A percentile compares a stretch with the other conserved stretches of the same genome.
phyloP scores from a whole-genome alignment of 1,140 invertebrate genomes.

The Lepidurus packardi region DNA sequence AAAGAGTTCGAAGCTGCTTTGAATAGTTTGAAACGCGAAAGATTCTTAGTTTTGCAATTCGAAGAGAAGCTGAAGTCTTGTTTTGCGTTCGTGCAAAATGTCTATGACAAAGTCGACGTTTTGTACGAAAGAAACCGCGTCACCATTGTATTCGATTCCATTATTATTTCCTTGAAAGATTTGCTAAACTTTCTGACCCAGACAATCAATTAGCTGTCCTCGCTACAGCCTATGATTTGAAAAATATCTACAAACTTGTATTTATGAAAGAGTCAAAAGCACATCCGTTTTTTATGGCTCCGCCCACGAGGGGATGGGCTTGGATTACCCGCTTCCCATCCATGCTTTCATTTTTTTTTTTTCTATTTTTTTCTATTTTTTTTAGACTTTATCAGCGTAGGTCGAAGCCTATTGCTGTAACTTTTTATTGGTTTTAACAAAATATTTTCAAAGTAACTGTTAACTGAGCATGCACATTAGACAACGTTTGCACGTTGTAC shows the following conservation, averaged over 20 bases:
- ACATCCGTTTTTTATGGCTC: too few relatives aligned
- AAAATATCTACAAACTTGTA: neutral
- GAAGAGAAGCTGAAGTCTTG: constrained; percentile 22
- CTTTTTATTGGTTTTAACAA: too few relatives aligned
- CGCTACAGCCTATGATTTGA: neutral
- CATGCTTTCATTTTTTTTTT: too few relatives aligned
- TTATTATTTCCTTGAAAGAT: constrained; percentile 27
- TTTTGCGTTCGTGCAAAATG: neutral
- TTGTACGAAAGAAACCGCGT: constrained; percentile 20
- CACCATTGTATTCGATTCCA: neutral
- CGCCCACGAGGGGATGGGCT: too few relatives aligned
- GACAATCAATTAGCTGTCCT: neutral
- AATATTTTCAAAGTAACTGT: too few relatives aligned
- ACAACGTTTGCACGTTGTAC: too few relatives aligned
- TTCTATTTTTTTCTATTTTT: too few relatives aligned
- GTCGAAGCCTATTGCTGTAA: too few relatives aligned
- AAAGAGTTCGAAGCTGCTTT: constrained; percentile 8
- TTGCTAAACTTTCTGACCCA: neutral
- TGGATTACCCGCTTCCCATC: too few relatives aligned
- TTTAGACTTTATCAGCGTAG: too few relatives aligned
- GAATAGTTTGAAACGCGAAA: constrained; percentile 6
- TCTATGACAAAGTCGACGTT: constrained; percentile 26
- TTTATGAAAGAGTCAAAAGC: too few relatives aligned
- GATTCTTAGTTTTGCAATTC: constrained; percentile 19
- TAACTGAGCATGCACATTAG: too few relatives aligned